Conservation (phyloP, 2,797 vertebrate species). For the Mormyrops attenuatus region DNA sequence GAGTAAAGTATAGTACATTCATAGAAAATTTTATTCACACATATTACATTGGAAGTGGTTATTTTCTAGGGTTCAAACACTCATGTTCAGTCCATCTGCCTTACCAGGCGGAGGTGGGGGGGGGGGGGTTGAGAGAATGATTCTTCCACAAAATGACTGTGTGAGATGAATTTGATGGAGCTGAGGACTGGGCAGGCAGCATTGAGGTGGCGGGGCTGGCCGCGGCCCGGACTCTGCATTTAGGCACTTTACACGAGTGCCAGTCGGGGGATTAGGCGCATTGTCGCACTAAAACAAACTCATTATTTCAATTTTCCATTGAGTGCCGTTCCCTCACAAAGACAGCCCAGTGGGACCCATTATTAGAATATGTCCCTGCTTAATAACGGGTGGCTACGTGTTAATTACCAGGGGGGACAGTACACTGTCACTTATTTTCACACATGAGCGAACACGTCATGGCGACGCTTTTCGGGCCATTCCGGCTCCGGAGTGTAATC, state of each 20-base stretch:
- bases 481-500: slow-evolving; percentile 52
- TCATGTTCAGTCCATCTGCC: background rate
- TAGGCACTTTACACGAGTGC: slow-evolving; percentile 5
- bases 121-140: background rate
- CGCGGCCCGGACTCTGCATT: background rate
- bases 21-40: background rate
- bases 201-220: background rate
- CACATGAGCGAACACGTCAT: slow-evolving; percentile 72
- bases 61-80: background rate
- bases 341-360: slow-evolving; percentile 37
- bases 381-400: slow-evolving; percentile 58
- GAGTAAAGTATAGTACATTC: background rate
- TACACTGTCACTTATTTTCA: slow-evolving; percentile 60
- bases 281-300: slow-evolving; percentile 40
- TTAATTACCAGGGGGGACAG: slow-evolving; percentile 58
- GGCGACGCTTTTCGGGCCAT: slow-evolving; percentile 59
- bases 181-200: background rate
- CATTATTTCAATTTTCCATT: slow-evolving; percentile 53
- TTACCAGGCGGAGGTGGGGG: background rate
- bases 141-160: background rate
- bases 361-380: slow-evolving; percentile 49
- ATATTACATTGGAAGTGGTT: background rate
- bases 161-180: slow-evolving; percentile 10
- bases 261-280: slow-evolving; percentile 23
- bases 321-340: slow-evolving; percentile 44